Evolutionary conservation across 1,140 invertebrate genomes (phyloP).

Genomic region (Zaprionus vittiger): DNA sequence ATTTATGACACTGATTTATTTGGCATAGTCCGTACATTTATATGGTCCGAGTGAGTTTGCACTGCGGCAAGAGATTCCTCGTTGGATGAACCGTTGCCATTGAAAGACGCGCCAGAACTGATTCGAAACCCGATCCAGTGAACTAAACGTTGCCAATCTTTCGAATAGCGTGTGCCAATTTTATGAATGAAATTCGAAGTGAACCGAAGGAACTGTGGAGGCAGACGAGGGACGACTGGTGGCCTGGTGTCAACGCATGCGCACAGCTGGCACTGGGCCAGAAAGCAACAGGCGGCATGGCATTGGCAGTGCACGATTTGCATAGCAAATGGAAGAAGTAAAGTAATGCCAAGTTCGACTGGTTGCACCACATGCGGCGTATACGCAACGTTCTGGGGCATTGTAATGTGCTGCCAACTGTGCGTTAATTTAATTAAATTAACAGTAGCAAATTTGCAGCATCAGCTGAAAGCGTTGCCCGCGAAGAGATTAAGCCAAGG

Average conservation of each 20-base stretch:
- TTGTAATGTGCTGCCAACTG: not conserved
- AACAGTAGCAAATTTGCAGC: conserved; percentile 11
- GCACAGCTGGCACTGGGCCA: conserved; percentile 25
- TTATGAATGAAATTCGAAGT: conserved; percentile 70
- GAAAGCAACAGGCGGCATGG: conserved; percentile 40
- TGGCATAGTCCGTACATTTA: conserved; percentile 41
- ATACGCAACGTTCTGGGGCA: conserved; percentile 28
- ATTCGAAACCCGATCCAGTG: conserved; percentile 10
- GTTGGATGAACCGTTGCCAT: conserved; percentile 35
- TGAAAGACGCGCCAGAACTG: conserved; percentile 71
- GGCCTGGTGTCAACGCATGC: conserved; percentile 40
- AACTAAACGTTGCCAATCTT: conserved; percentile 6
- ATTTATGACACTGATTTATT: conserved; percentile 81
- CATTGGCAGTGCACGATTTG: conserved; percentile 36
- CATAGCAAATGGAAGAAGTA: conserved; percentile 9
- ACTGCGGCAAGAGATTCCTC: not conserved
- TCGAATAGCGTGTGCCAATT: conserved; percentile 46
- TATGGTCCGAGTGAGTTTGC: not conserved
- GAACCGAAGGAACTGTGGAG: not conserved
- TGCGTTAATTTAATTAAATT: conserved; percentile 35
- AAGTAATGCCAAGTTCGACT: not conserved
- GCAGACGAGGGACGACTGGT: not conserved
- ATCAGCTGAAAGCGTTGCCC: not conserved
- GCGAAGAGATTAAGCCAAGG: not conserved
- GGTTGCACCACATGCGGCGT: conserved; percentile 17